Base-by-base conservation (phyloP, 2,797 vertebrate genomes). In the Dermochelys coriacea region DNA sequence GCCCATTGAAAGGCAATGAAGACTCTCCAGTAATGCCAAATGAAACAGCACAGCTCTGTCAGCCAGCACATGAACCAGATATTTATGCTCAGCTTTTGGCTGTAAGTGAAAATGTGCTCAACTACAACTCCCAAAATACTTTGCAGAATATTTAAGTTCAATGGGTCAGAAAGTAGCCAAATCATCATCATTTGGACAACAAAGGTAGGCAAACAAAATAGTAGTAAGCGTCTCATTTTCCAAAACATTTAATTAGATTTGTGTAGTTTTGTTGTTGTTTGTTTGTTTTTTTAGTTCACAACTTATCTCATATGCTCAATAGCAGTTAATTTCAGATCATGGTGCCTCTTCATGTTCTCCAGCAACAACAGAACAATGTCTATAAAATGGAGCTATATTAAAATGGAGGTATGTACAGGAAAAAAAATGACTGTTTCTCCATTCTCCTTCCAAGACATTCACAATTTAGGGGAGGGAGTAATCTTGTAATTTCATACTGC, bases 281-380 rank as follows among this genome's bases (percentile, higher is more conserved):
- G 64, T 89, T 95, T 86, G 80, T n/a, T 80, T 86, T 86, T 91
- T 80, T 88, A 59, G 10, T 49, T 68, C 74, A 86, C 82, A 51
- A 49, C 34, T 68, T 75, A 6, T 75, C 45, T 75, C 23, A 27
- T 7, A 31, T 10, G 23, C 31, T 9, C 74, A 77, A 27, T 31
- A 15, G 25, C 74, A 77, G 27, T 49, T 49, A 49, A 49, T 47
- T 77, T 47, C 45, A 77, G 29, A 31, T 49, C 74, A 47, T 9
- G 45, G 74, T 31, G 15, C 25, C 14, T 47, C 29, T 47, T 87
- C 74, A 84, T 57, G 68, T 59, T 47, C 83, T 79, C 80, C 37
- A 83, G 87, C 86, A 94, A 77, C 74, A 49, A 57, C n/a, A 81
- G 78, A 88, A 91, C 1, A 19, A 12, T 59, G 34, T 71, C 51